Percentiles rank a stretch among this genome's conserved stretches.
These are phyloP conservation scores for Drosophila obscura DNA, from an alignment of 1,140 invertebrate genomes.

Conservation along the genomic window DNA sequence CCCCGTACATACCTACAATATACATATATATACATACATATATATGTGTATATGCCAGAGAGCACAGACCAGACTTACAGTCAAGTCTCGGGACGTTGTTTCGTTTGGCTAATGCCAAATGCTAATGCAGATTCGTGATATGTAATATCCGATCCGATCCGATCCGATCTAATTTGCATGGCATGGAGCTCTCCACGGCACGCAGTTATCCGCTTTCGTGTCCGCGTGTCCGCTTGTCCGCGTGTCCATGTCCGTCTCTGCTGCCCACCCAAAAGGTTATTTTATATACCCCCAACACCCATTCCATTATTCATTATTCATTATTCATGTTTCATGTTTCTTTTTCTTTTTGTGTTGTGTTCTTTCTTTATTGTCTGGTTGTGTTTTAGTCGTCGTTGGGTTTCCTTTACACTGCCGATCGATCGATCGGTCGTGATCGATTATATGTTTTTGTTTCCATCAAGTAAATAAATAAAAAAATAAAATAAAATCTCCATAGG, in stretches of 20 bases:
- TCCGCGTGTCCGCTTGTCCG: not conserved
- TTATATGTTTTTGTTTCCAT: conserved; percentile 41
- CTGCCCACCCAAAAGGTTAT: conserved; percentile 23
- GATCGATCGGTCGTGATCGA: conserved; percentile 73
- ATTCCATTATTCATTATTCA: conserved; percentile 54
- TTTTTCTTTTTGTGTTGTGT: conserved; percentile 40
- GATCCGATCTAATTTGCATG: no score
- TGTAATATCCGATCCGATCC: no score
- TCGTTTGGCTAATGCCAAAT: not conserved
- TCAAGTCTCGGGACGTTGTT: conserved; percentile 15
- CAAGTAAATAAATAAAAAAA: conserved; percentile 2
- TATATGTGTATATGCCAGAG: not conserved
- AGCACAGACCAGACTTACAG: not conserved
- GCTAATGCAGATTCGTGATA: conserved; percentile 51
- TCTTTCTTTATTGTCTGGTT: conserved; percentile 59
- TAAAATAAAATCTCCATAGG: conserved; percentile 4
- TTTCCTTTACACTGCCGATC: conserved; percentile 48
- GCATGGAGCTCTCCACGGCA: no score
- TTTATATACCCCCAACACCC: conserved; percentile 25
- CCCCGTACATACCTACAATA: no score
- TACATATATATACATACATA: not conserved
- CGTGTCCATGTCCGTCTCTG: no score
- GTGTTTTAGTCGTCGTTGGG: conserved; percentile 30
- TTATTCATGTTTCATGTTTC: conserved; percentile 32
- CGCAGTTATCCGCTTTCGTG: conserved; percentile 2